Conservation (phyloP, 2,888 invertebrate genomes). For the Catocala nupta region DNA sequence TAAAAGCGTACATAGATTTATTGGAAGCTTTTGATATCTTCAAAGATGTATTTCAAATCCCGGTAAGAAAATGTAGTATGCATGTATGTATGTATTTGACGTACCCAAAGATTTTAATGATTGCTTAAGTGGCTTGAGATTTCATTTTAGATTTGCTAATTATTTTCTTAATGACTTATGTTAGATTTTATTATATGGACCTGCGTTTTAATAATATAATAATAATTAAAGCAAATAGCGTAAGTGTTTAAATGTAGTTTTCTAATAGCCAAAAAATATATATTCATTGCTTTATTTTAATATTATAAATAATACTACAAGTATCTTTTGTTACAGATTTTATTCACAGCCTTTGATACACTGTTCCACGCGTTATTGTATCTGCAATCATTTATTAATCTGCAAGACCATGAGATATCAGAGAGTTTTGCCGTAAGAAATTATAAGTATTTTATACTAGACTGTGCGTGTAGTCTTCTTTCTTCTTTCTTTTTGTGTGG, state of each 20-base stretch:
- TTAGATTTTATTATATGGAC: no score
- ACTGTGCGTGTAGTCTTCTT: no score
- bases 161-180: no score
- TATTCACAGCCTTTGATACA: conserved; percentile 8
- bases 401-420: background rate
- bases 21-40: conserved; percentile 10
- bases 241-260: no score
- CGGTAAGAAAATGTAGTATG: conserved; percentile 2
- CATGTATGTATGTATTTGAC: no score
- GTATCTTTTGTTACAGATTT: conserved; percentile 8
- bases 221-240: no score
- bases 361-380: conserved; percentile 15
- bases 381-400: conserved; percentile 1
- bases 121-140: no score
- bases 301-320: background rate
- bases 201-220: no score
- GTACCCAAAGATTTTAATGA: no score
- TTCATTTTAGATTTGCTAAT: no score
- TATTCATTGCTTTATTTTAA: background rate
- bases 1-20: background rate
- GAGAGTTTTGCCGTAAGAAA: background rate
- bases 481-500: no score
- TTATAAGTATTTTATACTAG: background rate
- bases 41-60: conserved; percentile 11
- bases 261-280: no score